Percentiles rank a stretch among this genome's conserved stretches.
Evolutionary conservation across 2,888 invertebrate species (phyloP).

Genomic region (Euphydryas editha): DNA sequence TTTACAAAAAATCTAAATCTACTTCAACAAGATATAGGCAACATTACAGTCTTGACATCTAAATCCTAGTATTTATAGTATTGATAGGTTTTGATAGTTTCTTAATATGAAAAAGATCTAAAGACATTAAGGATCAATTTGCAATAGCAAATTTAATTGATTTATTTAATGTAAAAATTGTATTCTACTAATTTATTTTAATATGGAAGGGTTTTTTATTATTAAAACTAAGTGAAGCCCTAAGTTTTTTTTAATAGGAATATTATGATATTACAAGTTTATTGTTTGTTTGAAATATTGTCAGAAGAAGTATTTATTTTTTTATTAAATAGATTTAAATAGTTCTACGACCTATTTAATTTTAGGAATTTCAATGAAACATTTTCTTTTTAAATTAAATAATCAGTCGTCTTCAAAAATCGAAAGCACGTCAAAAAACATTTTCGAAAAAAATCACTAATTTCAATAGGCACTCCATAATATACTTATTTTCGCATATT

Average conservation of each 20-base stretch:
- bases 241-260: no score
- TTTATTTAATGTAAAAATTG: background rate
- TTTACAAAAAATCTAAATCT: conserved; percentile 38
- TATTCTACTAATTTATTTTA: background rate
- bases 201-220: background rate
- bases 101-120: background rate
- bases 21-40: conserved; percentile 50
- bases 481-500: background rate
- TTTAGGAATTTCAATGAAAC: background rate
- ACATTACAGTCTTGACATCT: conserved; percentile 53
- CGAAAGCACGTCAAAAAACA: background rate
- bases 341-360: background rate
- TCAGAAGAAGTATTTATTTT: background rate
- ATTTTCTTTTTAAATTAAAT: background rate
- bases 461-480: background rate
- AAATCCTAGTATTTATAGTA: conserved; percentile 4
- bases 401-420: background rate
- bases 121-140: background rate
- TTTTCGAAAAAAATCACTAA: background rate
- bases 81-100: conserved; percentile 6
- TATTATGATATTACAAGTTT: background rate
- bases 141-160: conserved; percentile 1
- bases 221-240: background rate
- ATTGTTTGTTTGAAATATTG: background rate
- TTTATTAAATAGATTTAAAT: background rate